phyloP scores from a whole-genome alignment of 2,113 vertebrate genomes.

The Podocnemis expansa region DNA sequence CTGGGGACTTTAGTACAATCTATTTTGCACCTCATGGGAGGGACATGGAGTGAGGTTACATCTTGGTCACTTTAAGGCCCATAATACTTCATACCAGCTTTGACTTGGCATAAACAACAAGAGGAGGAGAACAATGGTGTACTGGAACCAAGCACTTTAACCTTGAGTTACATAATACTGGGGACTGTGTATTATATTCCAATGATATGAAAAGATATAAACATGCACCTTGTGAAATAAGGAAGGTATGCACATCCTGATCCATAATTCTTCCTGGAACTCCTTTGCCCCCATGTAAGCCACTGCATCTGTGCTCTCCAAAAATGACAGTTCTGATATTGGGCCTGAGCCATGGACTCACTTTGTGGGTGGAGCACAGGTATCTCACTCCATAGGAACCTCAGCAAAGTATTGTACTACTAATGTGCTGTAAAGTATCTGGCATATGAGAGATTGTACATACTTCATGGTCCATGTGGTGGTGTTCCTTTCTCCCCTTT shows the following conservation, averaged over 20 bases:
- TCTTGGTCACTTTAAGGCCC: no score
- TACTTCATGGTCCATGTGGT: not conserved
- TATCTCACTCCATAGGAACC: not conserved
- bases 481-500: not conserved
- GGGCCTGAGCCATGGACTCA: not conserved
- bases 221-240: not conserved
- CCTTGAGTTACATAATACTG: not conserved
- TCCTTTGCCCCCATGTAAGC: not conserved
- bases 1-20: no score
- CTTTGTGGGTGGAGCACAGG: not conserved
- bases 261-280: not conserved
- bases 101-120: not conserved
- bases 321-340: not conserved
- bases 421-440: not conserved
- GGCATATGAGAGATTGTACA: not conserved
- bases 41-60: no score
- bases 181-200: not conserved
- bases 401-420: not conserved
- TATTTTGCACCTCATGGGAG: no score
- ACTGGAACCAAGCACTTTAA: fast-evolving
- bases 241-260: not conserved
- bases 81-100: not conserved
- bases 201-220: not conserved
- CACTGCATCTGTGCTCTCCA: not conserved
- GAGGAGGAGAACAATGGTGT: not conserved